Conservation (phyloP, 2,888 invertebrate genomes). For the Xestia sexstrigata region DNA sequence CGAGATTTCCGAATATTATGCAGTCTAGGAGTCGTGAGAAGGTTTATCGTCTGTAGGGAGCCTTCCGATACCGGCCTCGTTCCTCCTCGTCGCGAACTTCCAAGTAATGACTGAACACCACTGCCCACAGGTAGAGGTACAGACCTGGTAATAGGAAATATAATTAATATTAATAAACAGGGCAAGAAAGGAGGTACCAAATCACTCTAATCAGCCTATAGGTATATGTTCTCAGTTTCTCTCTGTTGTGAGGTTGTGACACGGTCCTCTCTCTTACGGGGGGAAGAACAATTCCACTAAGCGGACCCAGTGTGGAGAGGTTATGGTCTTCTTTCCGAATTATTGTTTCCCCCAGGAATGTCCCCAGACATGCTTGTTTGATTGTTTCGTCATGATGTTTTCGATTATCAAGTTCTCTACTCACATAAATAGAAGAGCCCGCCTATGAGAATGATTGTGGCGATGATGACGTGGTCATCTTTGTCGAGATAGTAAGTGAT, state of each 20-base stretch:
- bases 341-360: background rate
- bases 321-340: background rate
- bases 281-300: background rate
- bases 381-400: background rate
- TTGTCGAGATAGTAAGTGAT: slow-evolving; percentile 93
- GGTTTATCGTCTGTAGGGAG: slow-evolving; percentile 91
- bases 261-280: background rate
- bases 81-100: slow-evolving; percentile 93
- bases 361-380: background rate
- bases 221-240: background rate
- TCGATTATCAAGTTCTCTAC: slow-evolving; percentile 56
- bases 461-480: slow-evolving; percentile 78
- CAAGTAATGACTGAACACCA: slow-evolving; percentile 95
- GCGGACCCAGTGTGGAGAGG: background rate
- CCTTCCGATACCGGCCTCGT: slow-evolving; percentile 93
- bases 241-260: background rate
- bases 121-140: slow-evolving; percentile 95
- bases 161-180: background rate
- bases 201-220: background rate
- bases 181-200: background rate
- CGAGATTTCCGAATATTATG: slow-evolving; percentile 60
- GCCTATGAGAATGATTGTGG: slow-evolving; percentile 83
- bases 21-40: slow-evolving; percentile 42
- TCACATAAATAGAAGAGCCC: slow-evolving; percentile 86
- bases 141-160: slow-evolving; percentile 90